Conservation (phyloP, 1,140 invertebrate species). For the Spodoptera litura region DNA sequence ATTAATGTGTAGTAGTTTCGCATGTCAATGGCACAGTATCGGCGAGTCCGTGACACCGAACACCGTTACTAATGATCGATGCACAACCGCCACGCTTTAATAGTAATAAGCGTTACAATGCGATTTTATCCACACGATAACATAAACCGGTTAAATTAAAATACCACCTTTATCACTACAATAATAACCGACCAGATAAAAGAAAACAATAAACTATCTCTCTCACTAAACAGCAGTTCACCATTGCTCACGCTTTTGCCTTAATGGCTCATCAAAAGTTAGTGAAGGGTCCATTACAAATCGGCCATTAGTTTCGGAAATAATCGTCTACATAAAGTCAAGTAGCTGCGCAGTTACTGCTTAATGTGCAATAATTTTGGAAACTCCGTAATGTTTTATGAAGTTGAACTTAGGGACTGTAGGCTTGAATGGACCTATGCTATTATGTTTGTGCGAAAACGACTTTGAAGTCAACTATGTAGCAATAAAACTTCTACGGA, state of each 20-base stretch:
- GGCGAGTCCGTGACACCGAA: slow-evolving; percentile 52
- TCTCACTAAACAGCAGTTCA: neutral
- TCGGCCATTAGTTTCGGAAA: slow-evolving; percentile 33
- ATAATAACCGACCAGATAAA: slow-evolving; percentile 6
- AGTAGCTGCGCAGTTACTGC: slow-evolving; percentile 10
- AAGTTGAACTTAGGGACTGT: neutral
- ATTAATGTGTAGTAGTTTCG: slow-evolving; percentile 16
- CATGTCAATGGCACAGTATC: slow-evolving; percentile 39
- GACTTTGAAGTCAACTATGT: neutral
- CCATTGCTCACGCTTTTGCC: slow-evolving; percentile 37
- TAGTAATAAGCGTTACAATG: slow-evolving; percentile 58
- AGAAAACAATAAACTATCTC: slow-evolving; percentile 14
- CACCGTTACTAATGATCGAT: slow-evolving; percentile 66
- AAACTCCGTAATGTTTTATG: slow-evolving; percentile 1
- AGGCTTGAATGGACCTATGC: neutral
- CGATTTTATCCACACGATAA: slow-evolving; percentile 61
- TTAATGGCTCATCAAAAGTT: slow-evolving; percentile 39
- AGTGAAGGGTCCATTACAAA: slow-evolving; percentile 40
- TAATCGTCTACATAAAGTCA: slow-evolving; percentile 30
- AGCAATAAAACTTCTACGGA: neutral
- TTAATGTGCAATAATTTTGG: slow-evolving; percentile 24
- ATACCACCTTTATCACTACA: slow-evolving; percentile 15
- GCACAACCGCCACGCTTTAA: slow-evolving; percentile 59
- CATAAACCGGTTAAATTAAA: slow-evolving; percentile 54
- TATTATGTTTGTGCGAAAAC: neutral